Conservation (phyloP, 1,140 invertebrate genomes). For the Drosophila punjabiensis region DNA sequence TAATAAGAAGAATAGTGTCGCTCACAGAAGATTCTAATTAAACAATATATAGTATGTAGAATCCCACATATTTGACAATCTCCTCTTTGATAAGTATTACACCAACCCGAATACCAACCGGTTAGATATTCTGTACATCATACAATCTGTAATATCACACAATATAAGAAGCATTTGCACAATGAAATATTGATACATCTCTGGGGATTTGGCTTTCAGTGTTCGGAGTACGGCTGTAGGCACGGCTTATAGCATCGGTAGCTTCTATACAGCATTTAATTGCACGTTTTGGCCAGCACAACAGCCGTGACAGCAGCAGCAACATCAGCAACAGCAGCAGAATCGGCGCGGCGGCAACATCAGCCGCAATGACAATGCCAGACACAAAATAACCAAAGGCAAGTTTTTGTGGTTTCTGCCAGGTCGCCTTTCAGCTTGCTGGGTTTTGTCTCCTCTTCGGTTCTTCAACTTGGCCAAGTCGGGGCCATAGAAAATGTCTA, state of each 20-base stretch:
- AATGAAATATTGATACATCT: slow-evolving; percentile 3
- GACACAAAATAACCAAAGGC: slow-evolving; percentile 75
- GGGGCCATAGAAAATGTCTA: slow-evolving; percentile 69
- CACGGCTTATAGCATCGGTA: slow-evolving; percentile 54
- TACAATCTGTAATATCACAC: neutral
- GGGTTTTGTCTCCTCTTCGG: slow-evolving; percentile 38
- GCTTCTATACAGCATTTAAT: slow-evolving; percentile 68
- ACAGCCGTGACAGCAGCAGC: slow-evolving; percentile 46
- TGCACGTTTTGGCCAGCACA: slow-evolving; percentile 73
- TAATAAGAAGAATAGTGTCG: neutral
- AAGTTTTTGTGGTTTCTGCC: slow-evolving; percentile 57
- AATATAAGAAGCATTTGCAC: neutral
- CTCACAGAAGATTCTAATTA: neutral
- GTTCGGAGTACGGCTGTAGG: slow-evolving; percentile 25
- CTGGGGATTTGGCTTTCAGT: slow-evolving; percentile 15
- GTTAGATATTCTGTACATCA: neutral
- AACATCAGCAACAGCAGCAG: slow-evolving; percentile 30
- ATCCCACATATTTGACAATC: neutral
- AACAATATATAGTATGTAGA: neutral
- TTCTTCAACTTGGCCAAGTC: slow-evolving; percentile 33
- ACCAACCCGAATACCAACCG: neutral
- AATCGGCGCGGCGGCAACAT: slow-evolving; percentile 42
- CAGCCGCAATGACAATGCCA: slow-evolving; percentile 71
- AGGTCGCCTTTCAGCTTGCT: slow-evolving; percentile 46
- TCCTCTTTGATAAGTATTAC: neutral